These are phyloP conservation scores for Dendroctonus valens DNA, from an alignment of 1,140 invertebrate genomes.

Conservation along the genomic window DNA sequence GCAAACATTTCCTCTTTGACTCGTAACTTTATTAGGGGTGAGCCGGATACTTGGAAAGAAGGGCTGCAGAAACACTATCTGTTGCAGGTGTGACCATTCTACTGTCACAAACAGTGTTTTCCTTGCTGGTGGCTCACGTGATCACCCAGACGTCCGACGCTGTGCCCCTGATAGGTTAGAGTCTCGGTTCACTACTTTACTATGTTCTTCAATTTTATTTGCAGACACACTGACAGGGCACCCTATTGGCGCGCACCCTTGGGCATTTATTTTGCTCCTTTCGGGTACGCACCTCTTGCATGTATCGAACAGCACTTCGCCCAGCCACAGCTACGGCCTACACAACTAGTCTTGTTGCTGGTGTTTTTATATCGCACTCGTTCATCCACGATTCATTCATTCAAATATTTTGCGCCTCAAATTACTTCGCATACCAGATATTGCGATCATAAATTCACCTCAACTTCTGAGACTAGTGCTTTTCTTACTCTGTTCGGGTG, in stretches of 20 bases:
- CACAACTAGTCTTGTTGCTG: conserved; percentile 38
- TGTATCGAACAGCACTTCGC: conserved; percentile 48
- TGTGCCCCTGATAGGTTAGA: conserved; percentile 93
- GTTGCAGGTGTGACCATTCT: conserved; percentile 98
- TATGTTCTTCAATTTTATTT: conserved; percentile 39
- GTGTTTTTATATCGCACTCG: too few species aligned
- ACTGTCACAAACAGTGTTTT: conserved; percentile 98
- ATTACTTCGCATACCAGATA: background rate
- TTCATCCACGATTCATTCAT: too few species aligned
- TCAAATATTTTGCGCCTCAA: too few species aligned
- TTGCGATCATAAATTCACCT: conserved; percentile 1
- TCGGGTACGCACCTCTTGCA: conserved; percentile 37
- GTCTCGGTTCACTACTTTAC: conserved; percentile 40
- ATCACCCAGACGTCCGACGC: conserved; percentile 97
- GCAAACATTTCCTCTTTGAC: conserved; percentile 51
- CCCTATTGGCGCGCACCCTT: conserved; percentile 22
- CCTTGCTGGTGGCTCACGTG: conserved; percentile 93
- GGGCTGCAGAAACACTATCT: conserved; percentile 51
- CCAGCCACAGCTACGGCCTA: conserved; percentile 16
- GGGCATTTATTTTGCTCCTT: conserved; percentile 2
- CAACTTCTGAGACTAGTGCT: conserved; percentile 27
- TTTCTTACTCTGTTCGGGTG: conserved; percentile 43
- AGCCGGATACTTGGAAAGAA: conserved; percentile 53
- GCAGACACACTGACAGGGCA: conserved; percentile 39
- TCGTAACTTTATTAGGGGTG: conserved; percentile 38